Conservation (phyloP, 2,113 vertebrate species). For the Odocoileus virginianus region DNA sequence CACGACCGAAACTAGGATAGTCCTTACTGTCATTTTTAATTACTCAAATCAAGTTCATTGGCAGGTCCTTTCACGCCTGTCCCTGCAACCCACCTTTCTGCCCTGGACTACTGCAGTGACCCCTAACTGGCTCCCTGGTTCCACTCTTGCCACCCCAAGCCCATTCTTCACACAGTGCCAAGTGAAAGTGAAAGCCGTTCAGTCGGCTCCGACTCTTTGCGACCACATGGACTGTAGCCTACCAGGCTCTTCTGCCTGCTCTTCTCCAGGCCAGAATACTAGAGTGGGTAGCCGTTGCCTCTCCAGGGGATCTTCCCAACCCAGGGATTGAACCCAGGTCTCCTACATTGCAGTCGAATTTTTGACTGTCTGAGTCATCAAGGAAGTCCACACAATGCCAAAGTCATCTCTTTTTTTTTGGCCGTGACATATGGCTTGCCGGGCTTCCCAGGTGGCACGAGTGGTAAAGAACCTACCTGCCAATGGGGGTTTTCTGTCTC, state of each 20-base stretch:
- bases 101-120: background rate
- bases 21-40: background rate
- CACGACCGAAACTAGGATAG: background rate
- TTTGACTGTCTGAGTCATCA: background rate
- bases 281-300: background rate
- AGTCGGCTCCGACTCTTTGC: background rate
- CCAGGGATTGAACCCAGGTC: background rate
- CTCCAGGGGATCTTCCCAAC: background rate
- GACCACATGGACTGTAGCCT: background rate
- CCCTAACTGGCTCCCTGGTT: background rate
- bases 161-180: background rate
- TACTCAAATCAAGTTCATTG: background rate
- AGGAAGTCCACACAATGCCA: background rate
- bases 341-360: background rate
- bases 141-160: background rate
- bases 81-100: background rate
- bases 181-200: background rate
- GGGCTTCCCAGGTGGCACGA: background rate
- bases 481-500: background rate
- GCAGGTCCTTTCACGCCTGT: background rate
- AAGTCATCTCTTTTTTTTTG: background rate
- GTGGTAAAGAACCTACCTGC: background rate
- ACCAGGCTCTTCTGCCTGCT: background rate
- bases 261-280: background rate
- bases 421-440: background rate